Evolutionary conservation across 2,888 invertebrate genomes (phyloP), one percentile per base, ranked within the genome.

Genomic region (Periphyllus acericola): DNA sequence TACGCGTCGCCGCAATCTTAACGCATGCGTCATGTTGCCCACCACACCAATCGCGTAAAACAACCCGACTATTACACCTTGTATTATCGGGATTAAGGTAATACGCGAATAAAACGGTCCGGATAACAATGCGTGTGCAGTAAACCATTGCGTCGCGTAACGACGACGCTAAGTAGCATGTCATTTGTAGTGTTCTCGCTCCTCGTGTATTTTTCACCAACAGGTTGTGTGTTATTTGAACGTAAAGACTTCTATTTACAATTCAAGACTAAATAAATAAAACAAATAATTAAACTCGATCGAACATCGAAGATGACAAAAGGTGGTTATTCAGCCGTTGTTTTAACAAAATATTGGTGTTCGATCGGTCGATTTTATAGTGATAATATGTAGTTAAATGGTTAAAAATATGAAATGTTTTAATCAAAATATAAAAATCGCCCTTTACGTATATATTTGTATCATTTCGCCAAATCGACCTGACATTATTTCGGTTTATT

Each of bases 141-240:
- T n/a, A n/a, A n/a, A n/a, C n/a, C 68, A n/a, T 68, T 68, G n/a
- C n/a, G 68, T n/a, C 60, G 25, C 25, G 60, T 68, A 60, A 60
- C 60, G 60, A 60, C 0, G 60, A 60, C 25, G 25, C 60, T 25
- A 25, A 29, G 68, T 68, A n/a, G 29, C 68, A 9, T 68, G 68
- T 68, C 68, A 68, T 29, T 68, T 80, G 36, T 66, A 6, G 34
- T 80, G 40, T 25, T 9, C 17, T 40, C 2, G 21, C 17, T 25
- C 17, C 8, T 21, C 34, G 29, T 68, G 29, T 80, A 68, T 68
- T 66, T 68, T 21, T 80, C 40, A 19, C n/a, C 36, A 4, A 68
- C 80, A 80, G 80, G 66, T 80, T 80, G 80, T 82, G 82, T 52
- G 55, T 40, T 83, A 25, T 83, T 75, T 76, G 40, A 32, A 66